These are phyloP conservation scores for Lasioglossum pauxillum DNA, from an alignment of 2,888 invertebrate genomes.

Conservation along the genomic window DNA sequence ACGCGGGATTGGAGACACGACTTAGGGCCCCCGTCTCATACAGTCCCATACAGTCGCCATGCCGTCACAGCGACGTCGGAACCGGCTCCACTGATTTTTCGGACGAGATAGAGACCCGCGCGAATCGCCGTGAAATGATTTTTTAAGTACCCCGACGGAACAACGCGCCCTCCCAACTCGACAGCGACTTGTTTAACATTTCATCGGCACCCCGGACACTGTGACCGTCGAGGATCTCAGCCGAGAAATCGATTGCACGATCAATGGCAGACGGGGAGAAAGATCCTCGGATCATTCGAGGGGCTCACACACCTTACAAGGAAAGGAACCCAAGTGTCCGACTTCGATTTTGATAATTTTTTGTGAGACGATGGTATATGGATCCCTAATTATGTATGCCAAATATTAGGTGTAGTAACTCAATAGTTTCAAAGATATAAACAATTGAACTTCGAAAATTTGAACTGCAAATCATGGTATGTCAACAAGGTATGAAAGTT, in stretches of 20 bases:
- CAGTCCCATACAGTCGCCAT: not conserved
- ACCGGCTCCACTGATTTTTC: conserved; percentile 25
- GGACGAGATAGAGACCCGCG: not conserved
- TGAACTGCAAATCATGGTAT: too few species aligned
- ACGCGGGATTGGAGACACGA: conserved; percentile 21
- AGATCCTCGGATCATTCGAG: too few species aligned
- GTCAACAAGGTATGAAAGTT: too few species aligned
- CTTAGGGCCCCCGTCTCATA: not conserved
- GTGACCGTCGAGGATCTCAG: not conserved
- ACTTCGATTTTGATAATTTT: too few species aligned
- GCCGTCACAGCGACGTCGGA: not conserved
- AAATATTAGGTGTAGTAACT: too few species aligned
- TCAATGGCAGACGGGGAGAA: not conserved
- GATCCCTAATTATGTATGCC: too few species aligned
- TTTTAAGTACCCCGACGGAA: conserved; percentile 4
- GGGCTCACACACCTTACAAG: too few species aligned
- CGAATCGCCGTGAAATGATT: conserved; percentile 15
- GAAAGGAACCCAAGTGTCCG: too few species aligned
- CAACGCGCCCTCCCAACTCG: not conserved
- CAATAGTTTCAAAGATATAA: too few species aligned
- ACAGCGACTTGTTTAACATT: not conserved
- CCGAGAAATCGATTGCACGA: not conserved
- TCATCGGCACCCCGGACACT: not conserved
- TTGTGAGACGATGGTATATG: too few species aligned
- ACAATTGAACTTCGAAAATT: too few species aligned